Evolutionary conservation across 2,797 vertebrate genomes (phyloP), one percentile per base, ranked within the genome.

Genomic region (Peromyscus aztecus): DNA sequence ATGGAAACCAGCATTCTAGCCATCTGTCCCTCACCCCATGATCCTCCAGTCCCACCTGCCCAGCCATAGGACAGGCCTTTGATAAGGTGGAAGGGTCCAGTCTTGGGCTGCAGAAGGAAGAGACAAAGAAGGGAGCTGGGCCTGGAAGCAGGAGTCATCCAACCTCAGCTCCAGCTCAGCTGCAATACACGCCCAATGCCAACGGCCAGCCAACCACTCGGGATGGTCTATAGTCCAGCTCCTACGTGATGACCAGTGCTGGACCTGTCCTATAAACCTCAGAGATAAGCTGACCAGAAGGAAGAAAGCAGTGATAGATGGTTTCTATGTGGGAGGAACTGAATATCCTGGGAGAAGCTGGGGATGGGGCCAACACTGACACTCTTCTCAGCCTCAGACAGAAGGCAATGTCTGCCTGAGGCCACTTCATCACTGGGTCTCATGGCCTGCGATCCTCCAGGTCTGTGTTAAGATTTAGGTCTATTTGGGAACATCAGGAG

Each of bases 151-250:
- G 75, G 43, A 4, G 10, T 9, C 40, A 13, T 19, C 6, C 23
- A 27, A 27, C 13, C 65, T 61, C 40, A 61, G 57, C 40, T n/a
- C 17, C 37, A 40, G 71, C 17, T 59, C 49, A 52, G 59, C 65
- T 69, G 9, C 24, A 55, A 34, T 10, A 49, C 5, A 12, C 0
- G 16, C 9, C 46, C 6, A 0, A n/a, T 63, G 29, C 34, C 10
- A 8, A 34, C 40, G 4, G 31, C 5, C 63, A 17, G 57, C 49
- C 29, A n/a, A 4, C 27, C 23, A 67, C 24, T 27, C 65, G 19
- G 57, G 19, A 65, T 2, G 10, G 6, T 49, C 81, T 61, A 73
- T 14, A 67, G 61, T 55, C 61, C 55, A 55, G 40, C 40, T 59
- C 24, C 52, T 9, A 6, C 27, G 43, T 0, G 19, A 29, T 19